Percentiles rank a stretch among this genome's conserved stretches.
phyloP scores from a whole-genome alignment of 2,888 invertebrate genomes.

The Pomacea canaliculata region DNA sequence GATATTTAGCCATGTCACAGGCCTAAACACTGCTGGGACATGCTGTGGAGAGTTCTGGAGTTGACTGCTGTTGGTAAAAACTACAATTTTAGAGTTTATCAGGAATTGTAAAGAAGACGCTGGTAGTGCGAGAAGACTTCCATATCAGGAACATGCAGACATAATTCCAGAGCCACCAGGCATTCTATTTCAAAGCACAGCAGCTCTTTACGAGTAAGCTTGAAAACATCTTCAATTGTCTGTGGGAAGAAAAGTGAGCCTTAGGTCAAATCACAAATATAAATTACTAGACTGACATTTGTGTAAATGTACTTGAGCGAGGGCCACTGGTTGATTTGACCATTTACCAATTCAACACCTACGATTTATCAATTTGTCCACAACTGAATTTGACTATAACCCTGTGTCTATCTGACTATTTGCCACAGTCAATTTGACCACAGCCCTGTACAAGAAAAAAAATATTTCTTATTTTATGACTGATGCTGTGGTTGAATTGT shows the following conservation, averaged over 20 bases:
- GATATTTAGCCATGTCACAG: too few relatives aligned
- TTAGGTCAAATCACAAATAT: background rate
- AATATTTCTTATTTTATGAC: too few relatives aligned
- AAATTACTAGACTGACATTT: background rate
- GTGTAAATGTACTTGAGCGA: too few relatives aligned
- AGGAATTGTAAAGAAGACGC: constrained; percentile 91
- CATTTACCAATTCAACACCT: too few relatives aligned
- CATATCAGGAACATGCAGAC: constrained; percentile 89
- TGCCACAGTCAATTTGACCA: too few relatives aligned
- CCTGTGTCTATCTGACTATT: too few relatives aligned
- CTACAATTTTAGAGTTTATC: constrained; percentile 68
- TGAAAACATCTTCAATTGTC: constrained; percentile 91
- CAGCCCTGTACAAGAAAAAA: too few relatives aligned
- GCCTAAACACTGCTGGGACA: background rate
- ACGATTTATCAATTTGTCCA: too few relatives aligned
- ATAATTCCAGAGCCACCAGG: constrained; percentile 93
- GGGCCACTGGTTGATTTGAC: too few relatives aligned
- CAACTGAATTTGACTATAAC: too few relatives aligned
- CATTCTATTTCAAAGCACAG: constrained; percentile 94
- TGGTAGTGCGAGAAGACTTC: constrained; percentile 96
- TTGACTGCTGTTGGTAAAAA: background rate
- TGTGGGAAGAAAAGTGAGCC: constrained; percentile 69
- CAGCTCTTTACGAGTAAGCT: constrained; percentile 90
- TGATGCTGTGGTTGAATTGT: too few relatives aligned
- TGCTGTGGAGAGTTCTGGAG: background rate